Evolutionary conservation across 2,888 invertebrate species (phyloP).

Genomic region (Leptogaster cylindrica): DNA sequence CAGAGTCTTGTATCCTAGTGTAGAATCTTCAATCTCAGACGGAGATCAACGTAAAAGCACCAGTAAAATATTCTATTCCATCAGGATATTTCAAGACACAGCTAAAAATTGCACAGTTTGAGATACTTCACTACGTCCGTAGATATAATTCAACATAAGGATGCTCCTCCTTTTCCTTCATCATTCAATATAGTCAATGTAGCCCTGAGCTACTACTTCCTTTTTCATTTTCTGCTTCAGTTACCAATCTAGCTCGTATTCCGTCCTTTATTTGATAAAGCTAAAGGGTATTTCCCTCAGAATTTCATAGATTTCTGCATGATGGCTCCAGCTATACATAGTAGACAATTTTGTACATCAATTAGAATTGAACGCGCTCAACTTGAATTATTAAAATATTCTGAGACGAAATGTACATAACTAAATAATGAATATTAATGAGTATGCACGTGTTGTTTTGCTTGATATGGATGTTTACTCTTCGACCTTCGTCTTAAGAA

Average conservation of each 20-base stretch:
- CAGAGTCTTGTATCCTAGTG: neutral
- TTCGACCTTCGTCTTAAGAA: too few relatives aligned
- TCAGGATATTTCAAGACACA: too few relatives aligned
- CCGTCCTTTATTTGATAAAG: constrained; percentile 15
- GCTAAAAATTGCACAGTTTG: too few relatives aligned
- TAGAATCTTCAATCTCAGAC: constrained; percentile 11
- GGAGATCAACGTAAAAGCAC: neutral
- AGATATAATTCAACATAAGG: neutral
- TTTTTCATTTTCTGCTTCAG: constrained; percentile 44
- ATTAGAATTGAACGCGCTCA: too few relatives aligned
- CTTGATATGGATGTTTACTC: too few relatives aligned
- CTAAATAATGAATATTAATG: too few relatives aligned
- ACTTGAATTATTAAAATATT: too few relatives aligned
- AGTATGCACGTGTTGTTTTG: too few relatives aligned
- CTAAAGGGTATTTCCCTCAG: neutral
- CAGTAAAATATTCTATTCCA: neutral
- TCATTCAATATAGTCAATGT: constrained; percentile 27
- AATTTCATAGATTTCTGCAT: constrained; percentile 14
- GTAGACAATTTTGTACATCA: neutral
- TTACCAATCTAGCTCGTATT: constrained; percentile 40
- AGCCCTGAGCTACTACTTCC: constrained; percentile 33
- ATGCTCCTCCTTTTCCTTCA: neutral
- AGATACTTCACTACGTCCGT: neutral
- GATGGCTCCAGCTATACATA: neutral
- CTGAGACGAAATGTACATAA: too few relatives aligned